A percentile compares a stretch with the other conserved stretches of the same genome.
Conservation (phyloP, 2,888 invertebrate genomes). For the Brenthis hecate region DNA sequence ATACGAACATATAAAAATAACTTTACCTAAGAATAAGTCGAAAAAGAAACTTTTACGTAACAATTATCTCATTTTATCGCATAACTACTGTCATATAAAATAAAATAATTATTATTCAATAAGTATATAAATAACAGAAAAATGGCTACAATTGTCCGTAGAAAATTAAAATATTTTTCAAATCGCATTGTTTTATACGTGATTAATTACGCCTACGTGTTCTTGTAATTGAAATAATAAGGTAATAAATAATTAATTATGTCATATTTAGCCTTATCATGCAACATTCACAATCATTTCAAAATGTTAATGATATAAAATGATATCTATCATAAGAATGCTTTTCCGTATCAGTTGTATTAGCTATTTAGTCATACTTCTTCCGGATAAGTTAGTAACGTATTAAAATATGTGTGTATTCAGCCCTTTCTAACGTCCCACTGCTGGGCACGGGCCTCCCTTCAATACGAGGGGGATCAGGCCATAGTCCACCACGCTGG, state of each 20-base stretch:
- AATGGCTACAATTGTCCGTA: background rate
- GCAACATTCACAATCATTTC: constrained; percentile 25
- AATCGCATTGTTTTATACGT: constrained; percentile 18
- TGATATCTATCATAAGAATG: constrained; percentile 23
- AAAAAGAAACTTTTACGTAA: background rate
- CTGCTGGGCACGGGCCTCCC: no score
- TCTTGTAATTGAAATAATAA: constrained; percentile 14
- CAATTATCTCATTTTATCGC: background rate
- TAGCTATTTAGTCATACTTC: constrained; percentile 18
- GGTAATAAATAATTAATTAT: background rate
- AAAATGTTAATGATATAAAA: constrained; percentile 28
- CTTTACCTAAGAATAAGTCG: constrained; percentile 1
- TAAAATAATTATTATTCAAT: no score
- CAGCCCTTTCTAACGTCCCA: no score
- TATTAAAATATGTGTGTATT: background rate
- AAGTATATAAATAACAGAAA: background rate
- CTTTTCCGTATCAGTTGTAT: constrained; percentile 25
- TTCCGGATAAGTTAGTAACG: constrained; percentile 23
- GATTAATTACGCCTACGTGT: constrained; percentile 33
- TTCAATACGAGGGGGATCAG: no score
- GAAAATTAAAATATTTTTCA: background rate
- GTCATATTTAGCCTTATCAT: constrained; percentile 26
- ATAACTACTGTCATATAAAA: no score
- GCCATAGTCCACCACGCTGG: no score
- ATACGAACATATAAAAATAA: constrained; percentile 32